A percentile compares a stretch with the other conserved stretches of the same genome.
Conservation (phyloP, 2,113 vertebrate genomes). For the Procavia capensis region DNA sequence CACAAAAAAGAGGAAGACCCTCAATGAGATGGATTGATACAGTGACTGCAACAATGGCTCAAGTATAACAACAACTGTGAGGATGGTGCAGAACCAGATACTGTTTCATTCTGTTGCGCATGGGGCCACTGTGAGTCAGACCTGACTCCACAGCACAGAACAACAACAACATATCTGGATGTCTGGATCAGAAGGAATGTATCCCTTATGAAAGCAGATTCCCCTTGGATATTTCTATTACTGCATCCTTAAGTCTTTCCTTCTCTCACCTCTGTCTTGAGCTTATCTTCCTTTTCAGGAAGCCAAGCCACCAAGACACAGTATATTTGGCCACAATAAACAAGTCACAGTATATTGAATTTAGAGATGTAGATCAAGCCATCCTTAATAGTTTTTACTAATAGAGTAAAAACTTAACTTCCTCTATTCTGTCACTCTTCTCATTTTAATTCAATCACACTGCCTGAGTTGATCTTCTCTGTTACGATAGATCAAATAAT, state of each 20-base stretch:
- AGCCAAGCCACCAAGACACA: background rate
- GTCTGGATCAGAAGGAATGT: background rate
- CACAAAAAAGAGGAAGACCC: too few species aligned
- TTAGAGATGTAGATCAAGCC: background rate
- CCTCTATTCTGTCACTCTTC: background rate
- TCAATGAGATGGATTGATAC: too few species aligned
- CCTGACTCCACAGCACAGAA: too few species aligned
- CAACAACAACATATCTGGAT: background rate
- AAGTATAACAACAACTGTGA: too few species aligned
- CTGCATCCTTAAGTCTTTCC: background rate
- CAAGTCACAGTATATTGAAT: background rate
- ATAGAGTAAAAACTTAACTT: background rate
- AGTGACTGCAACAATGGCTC: too few species aligned
- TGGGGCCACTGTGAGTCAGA: too few species aligned
- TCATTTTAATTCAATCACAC: background rate
- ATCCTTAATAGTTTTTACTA: background rate
- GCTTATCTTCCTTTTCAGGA: background rate
- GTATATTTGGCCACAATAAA: too few species aligned
- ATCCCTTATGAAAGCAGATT: background rate
- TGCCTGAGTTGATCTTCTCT: background rate
- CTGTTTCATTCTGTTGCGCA: too few species aligned
- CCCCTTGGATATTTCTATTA: background rate
- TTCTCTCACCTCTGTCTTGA: background rate
- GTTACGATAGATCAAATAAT: background rate
- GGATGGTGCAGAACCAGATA: too few species aligned